Base-by-base conservation (phyloP, 2,113 vertebrate genomes). In the Hippocampus abdominalis region DNA sequence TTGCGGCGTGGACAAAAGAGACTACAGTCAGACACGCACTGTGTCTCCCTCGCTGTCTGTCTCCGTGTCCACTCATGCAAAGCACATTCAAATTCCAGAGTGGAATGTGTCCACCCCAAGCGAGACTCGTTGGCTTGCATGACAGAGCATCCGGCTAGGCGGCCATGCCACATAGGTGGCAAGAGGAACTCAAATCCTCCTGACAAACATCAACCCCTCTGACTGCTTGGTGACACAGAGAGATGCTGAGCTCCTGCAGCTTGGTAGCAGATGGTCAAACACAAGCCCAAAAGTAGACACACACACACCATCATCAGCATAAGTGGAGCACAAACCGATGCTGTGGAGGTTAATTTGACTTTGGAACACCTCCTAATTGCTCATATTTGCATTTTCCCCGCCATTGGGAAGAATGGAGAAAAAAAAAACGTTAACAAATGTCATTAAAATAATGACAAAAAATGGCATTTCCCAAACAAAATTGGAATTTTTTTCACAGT, bases 181-280 rank as follows among this genome's bases (percentile, higher is more conserved):
- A 4, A 39, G 10, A 44, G 12, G 42, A 44, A 44, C 42, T 11
- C 42, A 12, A 4, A 27, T 12, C 27, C 32, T 23, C n/a, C 12
- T 62, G 29, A 18, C 13, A 20, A 6, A 70, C 11, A 68, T 10
- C 51, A 72, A 59, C 65, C 53, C 20, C 16, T 54, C 51, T 1
- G 9, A n/a, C 20, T n/a, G 51, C 51, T 54, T 54, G 51, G 48
- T 49, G 48, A 49, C 13, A 49, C 48, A 49, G 53, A 42, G 39
- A 46, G 79, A 81, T 64, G 56, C 59, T 84, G 64, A 74, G 81
- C 80, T 85, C 88, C 87, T 77, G 87, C 79, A 2, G 86, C 73
- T 81, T 64, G 36, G 71, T 49, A 71, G 59, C 89, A 88, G 87
- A 90, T 88, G 87, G 89, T 78, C 83, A 69, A 32, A 71, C 27